These are phyloP conservation scores for Plagiodera versicolora DNA, from an alignment of 2,888 invertebrate genomes.

Conservation along the genomic window DNA sequence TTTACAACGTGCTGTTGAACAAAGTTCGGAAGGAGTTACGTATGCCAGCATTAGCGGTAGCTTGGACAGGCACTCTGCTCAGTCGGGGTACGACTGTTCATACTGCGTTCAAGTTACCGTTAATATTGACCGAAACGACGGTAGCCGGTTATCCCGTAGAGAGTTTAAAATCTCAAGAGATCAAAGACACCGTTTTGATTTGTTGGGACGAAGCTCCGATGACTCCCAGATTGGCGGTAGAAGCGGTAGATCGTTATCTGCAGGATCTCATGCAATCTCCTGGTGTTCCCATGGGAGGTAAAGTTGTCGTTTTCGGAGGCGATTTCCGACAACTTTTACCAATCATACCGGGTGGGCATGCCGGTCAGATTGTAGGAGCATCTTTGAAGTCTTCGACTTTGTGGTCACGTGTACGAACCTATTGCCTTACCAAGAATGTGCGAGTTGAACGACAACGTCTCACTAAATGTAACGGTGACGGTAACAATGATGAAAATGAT, in stretches of 20 bases:
- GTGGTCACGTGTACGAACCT: neutral
- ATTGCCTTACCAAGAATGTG: neutral
- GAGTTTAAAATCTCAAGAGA: neutral
- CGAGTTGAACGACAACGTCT: neutral
- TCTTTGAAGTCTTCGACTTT: neutral
- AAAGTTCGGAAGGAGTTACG: neutral
- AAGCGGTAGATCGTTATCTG: slow-evolving; percentile 23
- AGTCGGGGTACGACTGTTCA: neutral
- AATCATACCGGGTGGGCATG: slow-evolving; percentile 20
- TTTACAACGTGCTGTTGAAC: neutral
- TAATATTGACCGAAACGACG: neutral
- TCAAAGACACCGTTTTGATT: neutral
- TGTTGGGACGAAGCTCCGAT: slow-evolving; percentile 32
- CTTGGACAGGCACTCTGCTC: too few species aligned
- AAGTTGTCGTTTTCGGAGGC: slow-evolving; percentile 29
- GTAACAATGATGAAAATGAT: too few species aligned
- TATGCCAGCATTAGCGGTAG: too few species aligned
- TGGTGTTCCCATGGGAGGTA: slow-evolving; percentile 21
- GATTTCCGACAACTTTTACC: slow-evolving; percentile 34
- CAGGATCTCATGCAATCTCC: slow-evolving; percentile 11
- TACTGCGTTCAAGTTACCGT: neutral
- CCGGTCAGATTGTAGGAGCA: neutral
- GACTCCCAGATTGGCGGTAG: slow-evolving; percentile 17
- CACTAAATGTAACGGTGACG: too few species aligned
- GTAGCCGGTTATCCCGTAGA: neutral